Conservation (phyloP, 37 sponge, comb jelly and placozoan genomes). For the Dysidea cf. avara region DNA sequence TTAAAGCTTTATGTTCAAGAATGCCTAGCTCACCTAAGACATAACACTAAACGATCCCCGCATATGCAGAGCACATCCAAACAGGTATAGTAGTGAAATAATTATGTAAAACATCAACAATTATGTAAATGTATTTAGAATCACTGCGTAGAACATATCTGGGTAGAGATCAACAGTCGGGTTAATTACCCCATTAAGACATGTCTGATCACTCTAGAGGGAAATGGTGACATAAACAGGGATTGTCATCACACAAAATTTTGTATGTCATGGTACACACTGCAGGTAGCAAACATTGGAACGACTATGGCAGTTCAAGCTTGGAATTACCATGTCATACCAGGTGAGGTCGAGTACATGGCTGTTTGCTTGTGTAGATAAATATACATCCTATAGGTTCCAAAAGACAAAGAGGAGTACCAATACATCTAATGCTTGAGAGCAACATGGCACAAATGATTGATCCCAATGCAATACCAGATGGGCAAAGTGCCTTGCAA, state of each 20-base stretch:
- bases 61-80: slow-evolving; percentile 43
- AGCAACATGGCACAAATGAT: no score
- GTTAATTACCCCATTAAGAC: slow-evolving; percentile 66
- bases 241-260: slow-evolving; percentile 16
- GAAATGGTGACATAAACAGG: slow-evolving; percentile 16
- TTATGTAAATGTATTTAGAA: slow-evolving; percentile 19
- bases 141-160: slow-evolving; percentile 40
- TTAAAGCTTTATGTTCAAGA: slow-evolving; percentile 60
- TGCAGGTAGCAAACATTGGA: slow-evolving; percentile 34
- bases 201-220: slow-evolving; percentile 24
- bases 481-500: neutral
- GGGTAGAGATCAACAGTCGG: slow-evolving; percentile 57
- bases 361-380: no score
- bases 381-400: no score
- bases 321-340: slow-evolving; percentile 65
- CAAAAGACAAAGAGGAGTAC: no score
- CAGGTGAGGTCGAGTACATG: no score
- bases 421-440: no score
- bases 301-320: slow-evolving; percentile 20
- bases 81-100: slow-evolving; percentile 12
- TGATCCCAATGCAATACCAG: neutral
- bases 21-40: slow-evolving; percentile 26
- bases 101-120: neutral
- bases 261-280: slow-evolving; percentile 54
- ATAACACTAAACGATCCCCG: slow-evolving; percentile 37